Evolutionary conservation across 2,113 vertebrate genomes (phyloP).

Genomic region (Noturus placidus): DNA sequence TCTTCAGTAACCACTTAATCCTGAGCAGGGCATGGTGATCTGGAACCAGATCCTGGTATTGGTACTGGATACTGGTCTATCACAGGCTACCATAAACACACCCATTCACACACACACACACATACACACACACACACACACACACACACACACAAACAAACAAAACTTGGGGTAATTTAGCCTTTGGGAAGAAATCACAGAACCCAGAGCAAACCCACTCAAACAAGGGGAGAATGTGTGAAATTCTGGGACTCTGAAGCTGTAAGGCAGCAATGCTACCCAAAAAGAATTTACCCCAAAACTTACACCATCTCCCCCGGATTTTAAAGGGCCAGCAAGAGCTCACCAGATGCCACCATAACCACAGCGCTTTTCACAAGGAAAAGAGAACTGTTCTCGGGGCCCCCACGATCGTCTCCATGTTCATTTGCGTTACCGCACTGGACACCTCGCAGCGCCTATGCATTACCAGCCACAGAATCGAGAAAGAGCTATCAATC

Average conservation of each 20-base stretch:
- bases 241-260: not conserved
- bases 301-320: too few species aligned
- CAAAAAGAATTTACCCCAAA: too few species aligned
- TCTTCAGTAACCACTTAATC: not conserved
- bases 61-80: not conserved
- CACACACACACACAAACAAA: not conserved
- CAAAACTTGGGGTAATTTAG: not conserved
- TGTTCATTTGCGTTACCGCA: too few species aligned
- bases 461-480: too few species aligned
- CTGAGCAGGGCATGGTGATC: not conserved
- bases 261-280: not conserved
- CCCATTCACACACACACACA: not conserved
- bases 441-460: too few species aligned
- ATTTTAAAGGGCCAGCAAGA: too few species aligned
- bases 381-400: too few species aligned
- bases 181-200: not conserved
- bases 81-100: not conserved
- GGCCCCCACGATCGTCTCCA: too few species aligned
- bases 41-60: not conserved
- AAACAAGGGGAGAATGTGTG: not conserved
- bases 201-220: not conserved
- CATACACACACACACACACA: not conserved
- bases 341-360: too few species aligned
- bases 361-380: too few species aligned
- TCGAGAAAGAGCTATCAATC: too few species aligned